Conservation (phyloP, 35 echinoderm and acorn worm genomes). For the Patiria miniata region DNA sequence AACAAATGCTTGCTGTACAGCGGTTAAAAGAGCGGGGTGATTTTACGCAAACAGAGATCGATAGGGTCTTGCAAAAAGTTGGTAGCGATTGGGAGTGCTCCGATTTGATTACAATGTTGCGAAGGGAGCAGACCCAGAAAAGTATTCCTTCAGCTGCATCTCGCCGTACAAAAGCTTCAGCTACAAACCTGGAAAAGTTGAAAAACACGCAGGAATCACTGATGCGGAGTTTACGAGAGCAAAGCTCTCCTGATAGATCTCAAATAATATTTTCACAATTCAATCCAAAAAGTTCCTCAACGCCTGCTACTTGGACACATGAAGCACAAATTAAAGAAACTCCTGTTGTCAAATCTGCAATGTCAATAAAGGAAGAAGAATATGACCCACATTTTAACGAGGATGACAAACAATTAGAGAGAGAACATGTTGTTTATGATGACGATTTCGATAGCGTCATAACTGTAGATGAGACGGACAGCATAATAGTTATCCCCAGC, state of each 20-base stretch:
- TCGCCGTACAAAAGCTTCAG: neutral
- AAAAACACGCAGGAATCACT: neutral
- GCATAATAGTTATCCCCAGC: neutral
- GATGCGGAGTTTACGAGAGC: neutral
- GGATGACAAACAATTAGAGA: no score
- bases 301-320: neutral
- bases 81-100: neutral
- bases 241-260: neutral
- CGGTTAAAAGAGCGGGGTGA: neutral
- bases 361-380: no score
- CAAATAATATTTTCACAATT: neutral
- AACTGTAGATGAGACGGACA: neutral
- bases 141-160: no score
- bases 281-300: neutral
- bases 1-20: neutral
- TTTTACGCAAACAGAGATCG: neutral
- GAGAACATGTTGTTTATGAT: no score
- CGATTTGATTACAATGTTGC: neutral
- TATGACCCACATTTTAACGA: no score
- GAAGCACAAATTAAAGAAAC: no score
- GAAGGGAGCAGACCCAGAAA: neutral
- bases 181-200: neutral
- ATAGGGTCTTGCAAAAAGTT: neutral
- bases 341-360: no score
- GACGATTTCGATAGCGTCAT: neutral